Base-by-base conservation (phyloP, 2,888 invertebrate genomes). In the Drosophila diplacantha region DNA sequence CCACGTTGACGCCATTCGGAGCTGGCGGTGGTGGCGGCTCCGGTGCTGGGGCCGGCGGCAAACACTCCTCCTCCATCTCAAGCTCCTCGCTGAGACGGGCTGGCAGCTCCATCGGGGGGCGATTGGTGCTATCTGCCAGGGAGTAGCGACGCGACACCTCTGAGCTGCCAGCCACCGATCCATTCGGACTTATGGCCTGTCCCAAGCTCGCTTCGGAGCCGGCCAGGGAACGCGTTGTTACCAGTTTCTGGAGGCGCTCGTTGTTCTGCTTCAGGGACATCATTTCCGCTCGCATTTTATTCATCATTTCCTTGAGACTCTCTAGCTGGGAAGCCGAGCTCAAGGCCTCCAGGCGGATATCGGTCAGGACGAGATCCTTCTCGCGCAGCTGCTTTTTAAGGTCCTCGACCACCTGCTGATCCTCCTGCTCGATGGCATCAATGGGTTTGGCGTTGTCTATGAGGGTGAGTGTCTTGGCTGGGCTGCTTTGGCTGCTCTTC, bases 311-410 rank as follows among this genome's bases (percentile, higher is more conserved):
- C 87, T 97, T 95, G 20, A 99, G 91, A 76, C 96, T 97, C 88
- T 99, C 98, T 56, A 99, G 90, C 88, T 99, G 98, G 88, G 98
- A 98, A 5, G 98, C 98, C 0, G 98, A 97, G 76, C 97, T 97
- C 32, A 99, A 90, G 8, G 99, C 98, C 88, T 99, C 99, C 70
- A 99, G 90, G 70, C 98, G 91, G 65, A 98, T 97, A 87, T 99
- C 99, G 3, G 98, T 98, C 72, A 99, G 90, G 64, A 97, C 96
- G 85, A 97, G 92, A 88, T 99, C 99, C 88, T 98, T 98, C 85
- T 99, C 98, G 35, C 97, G 91, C 50, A 99, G 90, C 86, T 98
- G 97, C 84, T 96, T 95, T 87, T 96, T 95, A 75, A 99, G 89
- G 75, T 97, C 96, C 79, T 94, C 95, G 6, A 91, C 94, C 85